Evolutionary conservation across 2,888 invertebrate genomes (phyloP).

Genomic region (Loripinus fragilis): DNA sequence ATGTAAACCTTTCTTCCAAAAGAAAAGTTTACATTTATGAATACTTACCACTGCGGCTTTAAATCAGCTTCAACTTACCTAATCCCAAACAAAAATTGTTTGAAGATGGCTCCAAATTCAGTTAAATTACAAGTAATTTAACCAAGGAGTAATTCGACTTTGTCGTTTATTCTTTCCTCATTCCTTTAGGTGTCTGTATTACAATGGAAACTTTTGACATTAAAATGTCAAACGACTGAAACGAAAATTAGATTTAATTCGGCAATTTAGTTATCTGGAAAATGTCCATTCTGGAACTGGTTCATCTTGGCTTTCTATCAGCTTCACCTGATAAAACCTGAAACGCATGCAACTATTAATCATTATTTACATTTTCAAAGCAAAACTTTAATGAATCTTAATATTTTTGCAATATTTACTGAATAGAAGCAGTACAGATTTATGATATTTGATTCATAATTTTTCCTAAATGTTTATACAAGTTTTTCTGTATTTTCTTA

Average conservation of each 20-base stretch:
- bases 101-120: not conserved
- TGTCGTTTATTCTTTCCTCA: slow-evolving; percentile 7
- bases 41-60: not conserved
- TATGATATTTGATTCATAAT: too few relatives aligned
- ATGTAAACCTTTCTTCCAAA: not conserved
- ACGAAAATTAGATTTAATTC: not conserved
- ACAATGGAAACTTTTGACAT: slow-evolving; percentile 11
- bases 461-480: too few relatives aligned
- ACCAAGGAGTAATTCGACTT: slow-evolving; percentile 4
- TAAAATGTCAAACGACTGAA: slow-evolving; percentile 18
- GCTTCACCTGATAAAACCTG: not conserved
- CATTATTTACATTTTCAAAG: too few relatives aligned
- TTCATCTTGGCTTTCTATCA: not conserved
- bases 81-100: not conserved
- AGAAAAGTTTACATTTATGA: not conserved
- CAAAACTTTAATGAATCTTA: too few relatives aligned
- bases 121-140: slow-evolving; percentile 22
- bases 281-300: not conserved
- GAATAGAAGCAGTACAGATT: too few relatives aligned
- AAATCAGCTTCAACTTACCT: slow-evolving; percentile 13
- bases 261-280: not conserved
- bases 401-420: too few relatives aligned
- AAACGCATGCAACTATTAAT: not conserved
- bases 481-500: too few relatives aligned
- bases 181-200: slow-evolving; percentile 6